Base-by-base conservation (phyloP, 2,797 vertebrate genomes). In the Phrynocephalus guinanensis region DNA sequence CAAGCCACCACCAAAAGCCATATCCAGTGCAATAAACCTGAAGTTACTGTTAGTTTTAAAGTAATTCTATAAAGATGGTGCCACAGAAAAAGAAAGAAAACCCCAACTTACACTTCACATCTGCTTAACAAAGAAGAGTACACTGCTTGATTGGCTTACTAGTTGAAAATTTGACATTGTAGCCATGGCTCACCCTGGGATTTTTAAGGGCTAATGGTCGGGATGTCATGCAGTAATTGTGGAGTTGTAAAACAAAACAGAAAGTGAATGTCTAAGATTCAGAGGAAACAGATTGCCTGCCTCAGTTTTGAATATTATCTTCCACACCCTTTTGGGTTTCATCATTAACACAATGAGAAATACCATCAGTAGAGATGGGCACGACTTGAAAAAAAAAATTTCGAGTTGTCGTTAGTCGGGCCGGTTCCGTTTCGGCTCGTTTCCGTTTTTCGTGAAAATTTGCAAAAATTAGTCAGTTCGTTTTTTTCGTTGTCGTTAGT, bases 11-110 rank as follows among this genome's bases (percentile, higher is more conserved):
- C 87, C 88, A 93, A 77, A 67, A 76, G 86, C 90, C 85, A 76
- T 85, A 91, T 91, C 86, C 79, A 79, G 26, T 26, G 11, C 76
- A 56, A 79, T 82, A 79, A 90, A 86, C 78, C 89, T 92, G 88
- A 50, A n/a, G 81, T 56, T 24, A 48, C 48, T 44, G 6, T 63
- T 81, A 75, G 15, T 16, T 90, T 63, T 83, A 86, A 87, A 76
- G 56, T 13, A 48, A 60, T 63, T 50, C 66, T 28, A 73, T 72
- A 72, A 63, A 79, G 13, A 63, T 67, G 66, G 48, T 68, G 56
- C 5, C 67, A 9, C 30, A 11, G 68, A 33, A 56, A n/a, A 26
- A 50, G 48, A n/a, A 24, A n/a, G 56, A 71, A 79, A 80, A 28
- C 20, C n/a, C 38, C 18, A 75, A 75, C 33, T 38, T 71, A 78